Percentiles rank a stretch among this genome's conserved stretches.
Evolutionary conservation across 2,113 vertebrate genomes (phyloP).

Genomic region (Larimichthys polyactis): DNA sequence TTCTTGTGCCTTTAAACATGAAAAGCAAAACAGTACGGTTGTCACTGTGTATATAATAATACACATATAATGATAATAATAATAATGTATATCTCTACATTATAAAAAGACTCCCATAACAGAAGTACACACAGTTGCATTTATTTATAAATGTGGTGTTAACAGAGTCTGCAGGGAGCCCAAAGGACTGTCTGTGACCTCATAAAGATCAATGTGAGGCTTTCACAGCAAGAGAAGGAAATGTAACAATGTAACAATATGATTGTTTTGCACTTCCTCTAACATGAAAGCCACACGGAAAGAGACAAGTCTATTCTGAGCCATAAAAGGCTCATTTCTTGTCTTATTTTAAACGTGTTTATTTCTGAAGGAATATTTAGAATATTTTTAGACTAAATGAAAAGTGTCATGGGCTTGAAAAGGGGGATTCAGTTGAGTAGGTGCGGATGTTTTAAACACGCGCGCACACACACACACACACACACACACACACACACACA

Average conservation of each 20-base stretch:
- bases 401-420: conserved; percentile 67
- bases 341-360: conserved; percentile 85
- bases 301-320: conserved; percentile 80
- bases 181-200: conserved; percentile 73
- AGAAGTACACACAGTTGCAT: neutral
- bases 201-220: conserved; percentile 83
- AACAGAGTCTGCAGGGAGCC: conserved; percentile 46
- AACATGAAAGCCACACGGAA: conserved; percentile 84
- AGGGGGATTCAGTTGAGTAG: conserved; percentile 49
- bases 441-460: conserved; percentile 54
- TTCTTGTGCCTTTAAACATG: neutral
- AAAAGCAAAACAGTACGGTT: neutral
- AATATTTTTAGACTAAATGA: conserved; percentile 82
- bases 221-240: conserved; percentile 84
- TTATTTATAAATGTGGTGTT: conserved; percentile 58
- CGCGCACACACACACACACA: neutral
- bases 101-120: conserved; percentile 14
- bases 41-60: neutral
- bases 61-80: too few species aligned
- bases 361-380: conserved; percentile 79
- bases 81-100: neutral
- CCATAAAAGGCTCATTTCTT: conserved; percentile 82
- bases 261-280: conserved; percentile 85
- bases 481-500: conserved; percentile 17
- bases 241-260: conserved; percentile 90